A percentile compares a stretch with the other conserved stretches of the same genome.
Evolutionary conservation across 2,797 vertebrate species (phyloP).

Genomic region (Harpagifer antarcticus): DNA sequence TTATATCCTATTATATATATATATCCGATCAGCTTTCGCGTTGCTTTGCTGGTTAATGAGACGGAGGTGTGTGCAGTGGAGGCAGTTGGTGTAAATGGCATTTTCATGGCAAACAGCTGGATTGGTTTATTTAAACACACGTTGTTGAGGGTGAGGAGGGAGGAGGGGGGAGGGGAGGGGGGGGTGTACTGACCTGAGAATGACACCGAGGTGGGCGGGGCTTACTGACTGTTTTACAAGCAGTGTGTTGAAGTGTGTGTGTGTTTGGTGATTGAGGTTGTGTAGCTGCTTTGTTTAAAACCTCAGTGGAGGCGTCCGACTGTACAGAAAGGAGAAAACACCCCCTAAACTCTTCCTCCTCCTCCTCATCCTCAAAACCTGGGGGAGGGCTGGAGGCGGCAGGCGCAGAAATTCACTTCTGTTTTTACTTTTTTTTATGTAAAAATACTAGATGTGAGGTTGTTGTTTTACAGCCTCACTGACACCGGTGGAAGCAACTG

Average conservation of each 20-base stretch:
- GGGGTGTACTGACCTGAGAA: slow-evolving; percentile 85
- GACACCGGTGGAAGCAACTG: too few relatives aligned
- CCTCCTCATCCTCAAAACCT: neutral
- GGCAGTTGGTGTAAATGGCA: slow-evolving; percentile 90
- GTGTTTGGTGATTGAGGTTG: too few relatives aligned
- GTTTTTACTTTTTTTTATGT: neutral
- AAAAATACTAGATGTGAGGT: neutral
- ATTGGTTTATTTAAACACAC: slow-evolving; percentile 94
- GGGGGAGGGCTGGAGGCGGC: neutral
- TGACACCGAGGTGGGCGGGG: slow-evolving; percentile 90
- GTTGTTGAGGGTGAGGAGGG: slow-evolving; percentile 59
- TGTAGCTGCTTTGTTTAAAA: slow-evolving; percentile 44
- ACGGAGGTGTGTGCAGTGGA: slow-evolving; percentile 35
- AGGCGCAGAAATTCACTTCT: neutral
- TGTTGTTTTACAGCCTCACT: neutral
- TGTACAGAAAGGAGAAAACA: slow-evolving; percentile 5
- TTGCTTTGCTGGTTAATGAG: too few relatives aligned
- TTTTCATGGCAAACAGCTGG: slow-evolving; percentile 94
- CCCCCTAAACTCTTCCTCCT: neutral
- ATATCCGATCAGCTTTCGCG: too few relatives aligned
- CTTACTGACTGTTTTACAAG: slow-evolving; percentile 89
- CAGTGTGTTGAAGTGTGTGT: slow-evolving; percentile 18
- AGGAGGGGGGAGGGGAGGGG: slow-evolving; percentile 65
- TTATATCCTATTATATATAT: neutral
- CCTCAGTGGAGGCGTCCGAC: slow-evolving; percentile 18